phyloP scores from a whole-genome alignment of 1,140 invertebrate species.

The Bombus superbus region DNA sequence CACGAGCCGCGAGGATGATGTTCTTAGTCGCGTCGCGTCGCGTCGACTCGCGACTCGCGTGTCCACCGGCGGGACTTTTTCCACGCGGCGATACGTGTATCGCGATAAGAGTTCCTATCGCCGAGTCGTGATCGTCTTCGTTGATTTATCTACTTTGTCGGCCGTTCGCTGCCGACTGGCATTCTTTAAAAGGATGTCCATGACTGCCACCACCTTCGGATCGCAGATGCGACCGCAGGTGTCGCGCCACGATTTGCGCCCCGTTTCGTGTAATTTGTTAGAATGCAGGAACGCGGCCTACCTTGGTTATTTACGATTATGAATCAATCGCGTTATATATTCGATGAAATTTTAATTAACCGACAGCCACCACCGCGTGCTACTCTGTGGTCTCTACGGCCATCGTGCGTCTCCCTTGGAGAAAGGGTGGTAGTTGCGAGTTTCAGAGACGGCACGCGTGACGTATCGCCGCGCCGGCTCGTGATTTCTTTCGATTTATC shows the following conservation, averaged over 20 bases:
- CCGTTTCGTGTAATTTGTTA: slow-evolving; percentile 33
- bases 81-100: not conserved
- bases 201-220: not conserved
- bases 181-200: slow-evolving; percentile 11
- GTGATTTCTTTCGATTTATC: slow-evolving; percentile 30
- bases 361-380: slow-evolving; percentile 1
- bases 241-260: slow-evolving; percentile 30
- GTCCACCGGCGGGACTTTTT: slow-evolving; percentile 15
- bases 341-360: slow-evolving; percentile 52
- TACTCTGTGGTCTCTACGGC: not conserved
- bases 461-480: not conserved
- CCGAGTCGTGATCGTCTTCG: slow-evolving; percentile 1
- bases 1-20: slow-evolving; percentile 35
- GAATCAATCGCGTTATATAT: slow-evolving; percentile 49
- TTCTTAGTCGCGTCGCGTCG: slow-evolving; percentile 25
- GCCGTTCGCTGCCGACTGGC: not conserved
- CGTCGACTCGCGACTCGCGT: not conserved
- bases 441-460: slow-evolving; percentile 12
- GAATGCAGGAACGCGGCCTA: not conserved
- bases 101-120: slow-evolving; percentile 29
- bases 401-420: no score
- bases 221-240: slow-evolving; percentile 41
- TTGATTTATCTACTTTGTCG: slow-evolving; percentile 64
- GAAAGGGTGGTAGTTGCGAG: not conserved
- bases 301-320: slow-evolving; percentile 44